A percentile compares a stretch with the other conserved stretches of the same genome.
Conservation (phyloP, 2,888 invertebrate genomes). For the Xestia xanthographa region DNA sequence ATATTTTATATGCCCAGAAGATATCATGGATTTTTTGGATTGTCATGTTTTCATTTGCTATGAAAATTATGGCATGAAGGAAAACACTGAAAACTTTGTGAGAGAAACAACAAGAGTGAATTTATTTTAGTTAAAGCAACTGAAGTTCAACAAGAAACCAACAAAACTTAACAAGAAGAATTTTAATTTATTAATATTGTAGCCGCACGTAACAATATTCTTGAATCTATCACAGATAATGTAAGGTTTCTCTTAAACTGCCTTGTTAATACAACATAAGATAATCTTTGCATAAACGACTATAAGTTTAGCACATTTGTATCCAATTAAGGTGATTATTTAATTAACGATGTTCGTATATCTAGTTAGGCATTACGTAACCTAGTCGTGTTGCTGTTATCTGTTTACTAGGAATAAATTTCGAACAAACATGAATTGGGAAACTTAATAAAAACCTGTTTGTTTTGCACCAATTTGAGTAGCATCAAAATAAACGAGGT, state of each 20-base stretch:
- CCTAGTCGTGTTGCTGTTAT: neutral
- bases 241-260: conserved; percentile 59
- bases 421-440: neutral
- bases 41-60: neutral
- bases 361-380: conserved; percentile 27
- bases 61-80: neutral
- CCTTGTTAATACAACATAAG: conserved; percentile 35
- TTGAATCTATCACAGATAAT: conserved; percentile 29
- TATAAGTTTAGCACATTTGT: conserved; percentile 56
- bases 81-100: neutral
- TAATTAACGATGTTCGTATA: conserved; percentile 50
- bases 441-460: conserved; percentile 34
- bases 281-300: conserved; percentile 41
- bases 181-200: conserved; percentile 17
- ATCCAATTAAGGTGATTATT: conserved; percentile 66
- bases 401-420: conserved; percentile 4
- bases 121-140: neutral
- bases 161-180: neutral
- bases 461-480: conserved; percentile 26
- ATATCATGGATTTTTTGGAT: too few relatives aligned
- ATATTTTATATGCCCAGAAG: too few relatives aligned
- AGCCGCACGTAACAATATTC: conserved; percentile 28
- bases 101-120: neutral
- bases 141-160: neutral
- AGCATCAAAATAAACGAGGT: conserved; percentile 17